A percentile compares a stretch with the other conserved stretches of the same genome.
Evolutionary conservation across 92 coral and sea anemone species (phyloP).

Genomic region (Ricordea florida): DNA sequence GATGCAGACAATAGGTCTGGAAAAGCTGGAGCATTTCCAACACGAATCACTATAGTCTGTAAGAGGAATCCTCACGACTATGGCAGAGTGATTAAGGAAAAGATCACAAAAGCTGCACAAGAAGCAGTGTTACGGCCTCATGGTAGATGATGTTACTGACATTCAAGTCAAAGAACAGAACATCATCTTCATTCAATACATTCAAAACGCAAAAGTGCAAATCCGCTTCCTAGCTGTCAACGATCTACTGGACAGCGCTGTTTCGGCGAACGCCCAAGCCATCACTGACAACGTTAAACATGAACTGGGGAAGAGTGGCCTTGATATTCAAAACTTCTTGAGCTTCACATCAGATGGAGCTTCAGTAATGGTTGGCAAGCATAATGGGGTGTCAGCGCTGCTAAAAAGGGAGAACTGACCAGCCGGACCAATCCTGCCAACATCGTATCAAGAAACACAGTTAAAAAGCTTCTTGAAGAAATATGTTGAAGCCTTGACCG

Average conservation of each 20-base stretch:
- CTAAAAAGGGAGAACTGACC: conserved; percentile 13
- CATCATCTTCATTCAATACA: conserved; percentile 2
- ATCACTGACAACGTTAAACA: conserved; percentile 8
- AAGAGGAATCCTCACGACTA: conserved; percentile 15
- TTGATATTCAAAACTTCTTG: background rate
- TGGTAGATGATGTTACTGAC: conserved; percentile 18
- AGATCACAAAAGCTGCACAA: conserved; percentile 19
- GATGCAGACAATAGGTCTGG: conserved; percentile 17
- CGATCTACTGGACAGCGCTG: background rate
- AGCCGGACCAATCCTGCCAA: conserved; percentile 21
- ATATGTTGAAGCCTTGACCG: conserved; percentile 11
- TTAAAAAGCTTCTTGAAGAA: conserved; percentile 21
- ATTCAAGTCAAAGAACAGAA: conserved; percentile 16
- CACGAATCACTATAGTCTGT: conserved; percentile 22
- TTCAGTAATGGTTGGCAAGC: conserved; percentile 1
- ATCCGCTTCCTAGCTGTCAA: conserved; percentile 7
- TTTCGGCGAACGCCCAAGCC: background rate
- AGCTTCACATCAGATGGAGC: conserved; percentile 16
- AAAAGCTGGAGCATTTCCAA: conserved; percentile 20
- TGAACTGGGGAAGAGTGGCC: conserved; percentile 1
- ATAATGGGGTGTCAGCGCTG: background rate
- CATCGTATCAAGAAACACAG: conserved; percentile 11
- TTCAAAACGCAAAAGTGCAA: background rate
- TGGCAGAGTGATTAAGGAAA: conserved; percentile 4
- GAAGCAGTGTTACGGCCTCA: conserved; percentile 30